phyloP scores from a whole-genome alignment of 2,797 vertebrate species.

The Danio choprae region DNA sequence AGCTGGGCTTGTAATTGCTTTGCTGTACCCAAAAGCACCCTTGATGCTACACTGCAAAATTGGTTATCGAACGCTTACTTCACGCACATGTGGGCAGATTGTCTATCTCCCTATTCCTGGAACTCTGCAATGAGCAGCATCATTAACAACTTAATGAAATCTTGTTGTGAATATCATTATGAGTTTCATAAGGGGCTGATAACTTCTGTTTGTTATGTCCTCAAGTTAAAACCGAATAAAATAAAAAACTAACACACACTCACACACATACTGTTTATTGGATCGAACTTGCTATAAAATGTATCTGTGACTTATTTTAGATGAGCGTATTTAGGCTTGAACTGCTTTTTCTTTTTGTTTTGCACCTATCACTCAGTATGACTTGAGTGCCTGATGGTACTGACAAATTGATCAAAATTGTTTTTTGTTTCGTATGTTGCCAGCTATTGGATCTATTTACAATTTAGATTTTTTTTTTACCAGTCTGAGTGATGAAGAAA shows the following conservation, averaged over 20 bases:
- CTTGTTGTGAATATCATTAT: too few relatives aligned
- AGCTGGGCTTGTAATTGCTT: conserved; percentile 55
- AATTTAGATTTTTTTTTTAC: neutral
- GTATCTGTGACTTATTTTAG: neutral
- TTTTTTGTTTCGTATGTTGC: neutral
- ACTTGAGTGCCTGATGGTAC: neutral
- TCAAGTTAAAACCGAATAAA: too few relatives aligned
- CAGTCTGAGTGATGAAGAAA: neutral
- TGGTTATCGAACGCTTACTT: conserved; percentile 65
- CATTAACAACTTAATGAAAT: conserved; percentile 13
- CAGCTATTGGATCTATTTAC: neutral
- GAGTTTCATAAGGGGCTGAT: neutral
- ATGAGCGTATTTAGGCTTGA: neutral
- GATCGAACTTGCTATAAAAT: neutral
- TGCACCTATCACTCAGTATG: neutral
- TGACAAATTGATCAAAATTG: neutral
- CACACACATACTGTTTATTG: neutral
- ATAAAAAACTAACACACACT: too few relatives aligned
- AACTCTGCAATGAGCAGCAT: neutral
- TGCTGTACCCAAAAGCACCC: conserved; percentile 54
- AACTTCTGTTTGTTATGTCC: conserved; percentile 3
- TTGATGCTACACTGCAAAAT: conserved; percentile 64
- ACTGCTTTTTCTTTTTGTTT: neutral
- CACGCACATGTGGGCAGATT: conserved; percentile 42
- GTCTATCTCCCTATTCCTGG: neutral